Base-by-base conservation (phyloP, 2,888 invertebrate genomes). In the Brenthis daphne region DNA sequence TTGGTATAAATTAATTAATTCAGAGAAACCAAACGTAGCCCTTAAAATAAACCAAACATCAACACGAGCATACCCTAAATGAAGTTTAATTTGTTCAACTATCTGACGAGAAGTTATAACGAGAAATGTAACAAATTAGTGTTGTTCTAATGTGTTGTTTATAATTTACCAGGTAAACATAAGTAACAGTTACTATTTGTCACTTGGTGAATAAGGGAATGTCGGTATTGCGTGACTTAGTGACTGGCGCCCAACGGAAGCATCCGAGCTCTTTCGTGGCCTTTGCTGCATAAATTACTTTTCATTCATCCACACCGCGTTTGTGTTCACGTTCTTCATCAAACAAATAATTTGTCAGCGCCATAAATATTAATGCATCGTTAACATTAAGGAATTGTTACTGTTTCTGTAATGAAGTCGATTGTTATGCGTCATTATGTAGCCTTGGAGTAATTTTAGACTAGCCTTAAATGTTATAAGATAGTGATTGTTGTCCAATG, bases 141-240 rank as follows among this genome's bases (percentile, higher is more conserved):
- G 66, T 74, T 73, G 66, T 71, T 70, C 61, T 70, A 72, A 76
- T 81, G 82, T 80, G 82, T 80, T 78, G 77, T 79, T 83, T 83
- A 82, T 85, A 84, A 86, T 85, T 82, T 82, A 81, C 81, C 78
- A 81, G 80, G 83, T 85, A 81, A 85, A 86, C 87, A 88, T 89
- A 88, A 89, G 88, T 89, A 89, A 84, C 83, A 89, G 88, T 89
- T 84, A 85, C 87, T 85, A 89, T 90, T 89, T 89, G 89, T 90
- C 89, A 89, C 88, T 86, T 88, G 79, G 55, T 84, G 83, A 85
- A 85, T 85, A 85, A 85, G 77, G 82, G 89, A 90, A 91, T 90
- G 90, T 84, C 75, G 81, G 80, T 76, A 86, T 92, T 86, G 91
- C 91, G 91, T 90, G 90, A 88, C 88, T 83, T 64, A 73, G 77